phyloP scores from a whole-genome alignment of 1,140 invertebrate genomes.

The Ditylenchus dipsaci region DNA sequence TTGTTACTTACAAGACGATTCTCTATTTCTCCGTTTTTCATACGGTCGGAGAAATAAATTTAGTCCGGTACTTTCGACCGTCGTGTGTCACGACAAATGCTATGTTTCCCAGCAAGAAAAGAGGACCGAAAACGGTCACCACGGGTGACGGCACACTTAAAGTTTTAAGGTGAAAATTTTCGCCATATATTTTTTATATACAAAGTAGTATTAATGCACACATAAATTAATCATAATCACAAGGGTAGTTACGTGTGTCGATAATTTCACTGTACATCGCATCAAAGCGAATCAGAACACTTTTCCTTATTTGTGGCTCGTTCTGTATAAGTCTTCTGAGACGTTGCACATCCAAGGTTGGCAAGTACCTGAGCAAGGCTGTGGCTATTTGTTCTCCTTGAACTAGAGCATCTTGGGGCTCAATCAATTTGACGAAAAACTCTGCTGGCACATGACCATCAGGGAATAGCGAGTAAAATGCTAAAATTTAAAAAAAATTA shows the following conservation, averaged over 20 bases:
- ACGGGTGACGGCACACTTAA: too few species aligned
- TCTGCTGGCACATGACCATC: slow-evolving; percentile 17
- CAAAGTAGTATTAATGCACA: too few species aligned
- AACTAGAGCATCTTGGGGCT: neutral
- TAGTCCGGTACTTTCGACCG: too few species aligned
- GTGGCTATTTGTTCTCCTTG: slow-evolving; percentile 9
- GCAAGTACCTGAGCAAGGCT: slow-evolving; percentile 8
- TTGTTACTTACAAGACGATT: too few species aligned
- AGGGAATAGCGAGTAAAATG: slow-evolving; percentile 13
- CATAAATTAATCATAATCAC: slow-evolving; percentile 3
- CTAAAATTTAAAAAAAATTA: neutral
- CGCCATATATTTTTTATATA: too few species aligned
- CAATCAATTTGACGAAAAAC: slow-evolving; percentile 9
- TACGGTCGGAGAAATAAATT: too few species aligned
- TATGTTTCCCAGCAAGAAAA: too few species aligned
- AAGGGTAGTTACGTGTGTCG: slow-evolving; percentile 8
- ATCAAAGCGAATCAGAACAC: slow-evolving; percentile 11
- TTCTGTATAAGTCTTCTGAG: slow-evolving; percentile 10
- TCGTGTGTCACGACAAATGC: too few species aligned
- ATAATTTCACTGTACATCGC: slow-evolving; percentile 14
- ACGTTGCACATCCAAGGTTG: slow-evolving; percentile 13
- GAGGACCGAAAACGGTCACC: too few species aligned
- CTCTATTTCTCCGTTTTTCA: too few species aligned
- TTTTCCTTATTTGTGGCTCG: neutral
- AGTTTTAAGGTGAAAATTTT: too few species aligned